A percentile compares a stretch with the other conserved stretches of the same genome.
Conservation (phyloP, 2,113 vertebrate genomes). For the Erinaceus europaeus region DNA sequence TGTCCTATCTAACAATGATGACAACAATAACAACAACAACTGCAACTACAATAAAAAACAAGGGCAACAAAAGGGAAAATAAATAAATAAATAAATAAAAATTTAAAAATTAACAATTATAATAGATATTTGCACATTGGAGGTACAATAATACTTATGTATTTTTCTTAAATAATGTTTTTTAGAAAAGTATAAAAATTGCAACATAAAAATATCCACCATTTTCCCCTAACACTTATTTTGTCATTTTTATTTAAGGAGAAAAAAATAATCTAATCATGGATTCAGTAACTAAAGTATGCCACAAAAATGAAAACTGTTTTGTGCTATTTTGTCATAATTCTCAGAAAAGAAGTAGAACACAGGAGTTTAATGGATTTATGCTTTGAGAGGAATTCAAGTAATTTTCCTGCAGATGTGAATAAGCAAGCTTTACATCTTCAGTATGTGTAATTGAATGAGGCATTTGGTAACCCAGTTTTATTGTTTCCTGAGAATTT, state of each 20-base stretch:
- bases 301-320: background rate
- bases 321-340: background rate
- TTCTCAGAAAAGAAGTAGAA: background rate
- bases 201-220: background rate
- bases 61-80: too few relatives aligned
- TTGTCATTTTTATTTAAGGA: background rate
- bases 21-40: too few relatives aligned
- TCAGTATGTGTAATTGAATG: background rate
- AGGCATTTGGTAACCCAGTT: background rate
- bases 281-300: background rate
- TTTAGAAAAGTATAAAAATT: background rate
- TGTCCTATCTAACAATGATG: too few relatives aligned
- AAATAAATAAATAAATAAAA: too few relatives aligned
- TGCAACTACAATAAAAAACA: too few relatives aligned
- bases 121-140: background rate
- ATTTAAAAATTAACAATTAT: background rate
- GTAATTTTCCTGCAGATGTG: background rate
- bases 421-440: background rate
- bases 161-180: too few relatives aligned
- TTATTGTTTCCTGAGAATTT: background rate
- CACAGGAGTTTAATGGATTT: background rate
- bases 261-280: background rate
- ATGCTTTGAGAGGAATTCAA: background rate
- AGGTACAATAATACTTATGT: too few relatives aligned
- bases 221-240: too few relatives aligned